Percentiles rank a stretch among this genome's conserved stretches.
Conservation (phyloP, 2,888 invertebrate species). For the Philereme vetulata region DNA sequence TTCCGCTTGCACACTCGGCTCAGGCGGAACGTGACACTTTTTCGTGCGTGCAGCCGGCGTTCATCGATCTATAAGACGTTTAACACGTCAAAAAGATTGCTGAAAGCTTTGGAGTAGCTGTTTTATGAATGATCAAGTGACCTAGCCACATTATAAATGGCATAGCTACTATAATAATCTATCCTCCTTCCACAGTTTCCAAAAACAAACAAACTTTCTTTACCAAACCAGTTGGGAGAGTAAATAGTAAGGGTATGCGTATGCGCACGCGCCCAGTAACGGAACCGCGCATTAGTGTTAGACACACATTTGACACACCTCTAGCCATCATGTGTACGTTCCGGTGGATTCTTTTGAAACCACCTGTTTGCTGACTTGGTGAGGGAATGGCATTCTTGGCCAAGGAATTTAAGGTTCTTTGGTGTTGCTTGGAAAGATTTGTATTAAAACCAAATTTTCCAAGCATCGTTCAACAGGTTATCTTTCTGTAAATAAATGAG, state of each 20-base stretch:
- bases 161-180: background rate
- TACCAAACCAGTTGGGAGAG: slow-evolving; percentile 40
- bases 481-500: too few relatives aligned
- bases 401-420: background rate
- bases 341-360: slow-evolving; percentile 69
- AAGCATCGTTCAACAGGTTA: too few relatives aligned
- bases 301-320: slow-evolving; percentile 60
- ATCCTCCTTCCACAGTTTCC: slow-evolving; percentile 17
- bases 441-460: too few relatives aligned
- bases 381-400: slow-evolving; percentile 16
- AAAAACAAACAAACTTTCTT: slow-evolving; percentile 38
- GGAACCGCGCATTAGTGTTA: slow-evolving; percentile 63
- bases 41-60: too few relatives aligned
- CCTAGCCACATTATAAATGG: background rate
- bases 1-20: too few relatives aligned
- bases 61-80: too few relatives aligned
- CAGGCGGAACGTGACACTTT: too few relatives aligned
- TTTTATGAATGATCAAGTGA: background rate
- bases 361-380: slow-evolving; percentile 35
- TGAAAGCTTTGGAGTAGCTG: too few relatives aligned
- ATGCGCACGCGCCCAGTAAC: slow-evolving; percentile 61
- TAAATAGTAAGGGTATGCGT: slow-evolving; percentile 33
- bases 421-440: background rate
- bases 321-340: slow-evolving; percentile 54
- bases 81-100: too few relatives aligned